These are phyloP conservation scores for Tortricodes alternella DNA, from an alignment of 2,888 invertebrate species.

Conservation along the genomic window DNA sequence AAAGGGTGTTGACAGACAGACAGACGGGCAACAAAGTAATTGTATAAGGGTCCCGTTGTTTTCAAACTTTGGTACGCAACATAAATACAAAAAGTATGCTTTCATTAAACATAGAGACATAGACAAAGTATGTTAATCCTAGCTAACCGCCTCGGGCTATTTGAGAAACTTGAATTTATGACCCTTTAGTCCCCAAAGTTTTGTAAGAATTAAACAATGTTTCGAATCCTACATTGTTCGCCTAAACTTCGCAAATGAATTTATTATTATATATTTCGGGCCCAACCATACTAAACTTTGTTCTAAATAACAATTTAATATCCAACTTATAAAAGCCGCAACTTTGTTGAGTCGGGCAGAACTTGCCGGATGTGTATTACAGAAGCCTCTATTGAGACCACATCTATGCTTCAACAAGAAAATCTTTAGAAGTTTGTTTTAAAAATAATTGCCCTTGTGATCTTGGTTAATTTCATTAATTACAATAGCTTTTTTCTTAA, in stretches of 20 bases:
- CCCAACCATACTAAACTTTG: conserved; percentile 17
- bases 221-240: conserved; percentile 5
- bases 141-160: too few species aligned
- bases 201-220: conserved; percentile 4
- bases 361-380: conserved; percentile 19
- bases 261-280: conserved; percentile 18
- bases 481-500: background rate
- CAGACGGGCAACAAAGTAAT: too few species aligned
- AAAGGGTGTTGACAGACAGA: too few species aligned
- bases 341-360: conserved; percentile 19
- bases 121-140: too few species aligned
- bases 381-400: background rate
- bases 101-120: background rate
- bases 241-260: conserved; percentile 7
- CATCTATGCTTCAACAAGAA: background rate
- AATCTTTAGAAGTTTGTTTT: background rate
- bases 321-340: conserved; percentile 30
- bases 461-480: background rate
- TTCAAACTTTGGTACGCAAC: too few species aligned
- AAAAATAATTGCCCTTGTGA: conserved; percentile 9
- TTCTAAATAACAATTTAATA: conserved; percentile 31
- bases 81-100: too few species aligned
- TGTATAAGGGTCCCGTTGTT: too few species aligned
- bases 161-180: background rate
- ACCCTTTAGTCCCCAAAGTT: background rate